Conservation (phyloP, 2,113 vertebrate genomes). For the Naja naja region DNA sequence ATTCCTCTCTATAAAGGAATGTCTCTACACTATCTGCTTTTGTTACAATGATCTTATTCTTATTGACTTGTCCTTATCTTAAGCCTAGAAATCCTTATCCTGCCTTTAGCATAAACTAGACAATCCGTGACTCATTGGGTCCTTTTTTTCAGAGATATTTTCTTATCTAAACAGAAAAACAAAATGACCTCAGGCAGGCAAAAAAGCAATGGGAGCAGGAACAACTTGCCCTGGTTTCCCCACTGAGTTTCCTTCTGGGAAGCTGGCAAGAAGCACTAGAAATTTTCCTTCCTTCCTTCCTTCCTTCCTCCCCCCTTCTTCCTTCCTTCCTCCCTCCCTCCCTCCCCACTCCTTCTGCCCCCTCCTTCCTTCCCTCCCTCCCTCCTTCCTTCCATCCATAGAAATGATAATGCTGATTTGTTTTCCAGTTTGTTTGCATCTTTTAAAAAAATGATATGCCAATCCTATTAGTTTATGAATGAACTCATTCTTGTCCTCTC, state of each 20-base stretch:
- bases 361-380: too few species aligned
- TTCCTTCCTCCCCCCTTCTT: too few species aligned
- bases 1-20: neutral
- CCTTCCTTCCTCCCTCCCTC: too few species aligned
- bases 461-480: neutral
- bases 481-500: neutral
- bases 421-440: neutral
- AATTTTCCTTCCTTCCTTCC: neutral
- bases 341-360: too few species aligned
- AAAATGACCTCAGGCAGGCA: neutral
- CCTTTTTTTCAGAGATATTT: neutral
- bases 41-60: neutral
- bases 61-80: neutral
- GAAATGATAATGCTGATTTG: neutral
- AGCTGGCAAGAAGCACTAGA: neutral
- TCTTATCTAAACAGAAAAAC: neutral
- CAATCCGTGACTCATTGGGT: neutral
- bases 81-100: neutral
- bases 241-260: neutral
- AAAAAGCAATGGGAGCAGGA: neutral
- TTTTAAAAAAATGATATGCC: neutral
- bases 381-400: neutral
- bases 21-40: neutral
- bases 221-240: neutral
- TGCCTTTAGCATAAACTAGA: neutral